Evolutionary conservation across 2,888 invertebrate species (phyloP), one percentile per base, ranked within the genome.

Genomic region (Hesperia comma): DNA sequence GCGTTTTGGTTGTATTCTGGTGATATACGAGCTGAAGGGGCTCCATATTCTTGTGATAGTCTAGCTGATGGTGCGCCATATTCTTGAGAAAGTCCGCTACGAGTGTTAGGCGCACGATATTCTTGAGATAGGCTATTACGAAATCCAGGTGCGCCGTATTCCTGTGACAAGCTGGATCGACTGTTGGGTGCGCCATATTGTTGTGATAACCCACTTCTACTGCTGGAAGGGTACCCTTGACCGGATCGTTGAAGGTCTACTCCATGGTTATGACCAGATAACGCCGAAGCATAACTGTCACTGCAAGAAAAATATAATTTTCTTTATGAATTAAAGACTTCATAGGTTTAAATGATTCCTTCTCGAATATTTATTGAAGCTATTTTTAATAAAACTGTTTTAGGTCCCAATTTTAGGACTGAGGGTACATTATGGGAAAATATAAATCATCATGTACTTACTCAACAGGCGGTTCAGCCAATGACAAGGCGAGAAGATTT

Each of bases 391-490:
- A n/a, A n/a, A n/a, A n/a, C n/a, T n/a, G n/a, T n/a, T n/a, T n/a
- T n/a, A 26, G 5, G 3, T 4, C 26, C 26, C 26, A 26, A 26
- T 26, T 26, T 26, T 26, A 5, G 26, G 26, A 5, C 26, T 26
- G 26, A 26, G 5, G 26, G 5, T 26, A 26, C 2, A 26, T 4
- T 26, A 5, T n/a, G 33, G 0, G 17, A 43, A 54, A 55, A 61
- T 46, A 26, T 49, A 26, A 26, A 26, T 26, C 5, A 26, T 26
- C 26, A 26, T 19, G 32, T n/a, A 79, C 89, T 79, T 82, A 90
- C 90, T 83, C 82, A 0, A 90, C 81, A 0, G 90, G 90, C 54
- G 90, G 89, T 71, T 90, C 90, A 0, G 89, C 90, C 14, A 81
- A 4, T 0, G 80, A 70, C 0, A 76, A 63, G 12, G 85, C 78